These are phyloP conservation scores for Sebastes fasciatus DNA, from an alignment of 2,113 vertebrate genomes.

Conservation along the genomic window DNA sequence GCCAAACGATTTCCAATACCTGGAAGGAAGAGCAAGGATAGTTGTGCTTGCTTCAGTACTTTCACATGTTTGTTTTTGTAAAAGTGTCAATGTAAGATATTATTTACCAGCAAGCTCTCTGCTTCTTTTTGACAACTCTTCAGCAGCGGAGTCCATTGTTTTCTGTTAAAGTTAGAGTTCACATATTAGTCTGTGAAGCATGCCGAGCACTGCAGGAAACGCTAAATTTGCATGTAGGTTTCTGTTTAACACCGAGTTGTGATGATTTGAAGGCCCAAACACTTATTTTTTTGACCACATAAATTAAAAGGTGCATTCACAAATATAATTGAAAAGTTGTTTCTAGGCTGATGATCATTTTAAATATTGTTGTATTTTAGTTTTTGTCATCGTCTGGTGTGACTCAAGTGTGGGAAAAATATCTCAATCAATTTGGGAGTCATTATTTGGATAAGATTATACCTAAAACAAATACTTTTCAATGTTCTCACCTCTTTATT, in stretches of 20 bases:
- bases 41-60: neutral
- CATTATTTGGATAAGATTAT: neutral
- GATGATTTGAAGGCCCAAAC: neutral
- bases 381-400: neutral
- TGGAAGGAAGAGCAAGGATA: constrained; percentile 51
- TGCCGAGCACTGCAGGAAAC: neutral
- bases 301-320: neutral
- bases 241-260: neutral
- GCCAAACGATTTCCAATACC: constrained; percentile 84
- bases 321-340: neutral
- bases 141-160: constrained; percentile 9
- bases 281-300: neutral
- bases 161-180: constrained; percentile 42
- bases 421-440: neutral
- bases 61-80: neutral
- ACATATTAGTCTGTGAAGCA: neutral
- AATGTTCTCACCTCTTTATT: constrained; percentile 42
- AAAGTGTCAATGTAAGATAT: neutral
- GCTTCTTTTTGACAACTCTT: constrained; percentile 71
- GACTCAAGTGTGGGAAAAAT: neutral
- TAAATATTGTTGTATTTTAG: neutral
- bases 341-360: neutral
- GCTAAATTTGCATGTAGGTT: neutral
- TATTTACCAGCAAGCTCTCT: constrained; percentile 78
- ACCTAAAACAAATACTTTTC: neutral